Percentiles rank a stretch among this genome's conserved stretches.
phyloP scores from a whole-genome alignment of 2,797 vertebrate species.

The Crocodylus rhombifer region DNA sequence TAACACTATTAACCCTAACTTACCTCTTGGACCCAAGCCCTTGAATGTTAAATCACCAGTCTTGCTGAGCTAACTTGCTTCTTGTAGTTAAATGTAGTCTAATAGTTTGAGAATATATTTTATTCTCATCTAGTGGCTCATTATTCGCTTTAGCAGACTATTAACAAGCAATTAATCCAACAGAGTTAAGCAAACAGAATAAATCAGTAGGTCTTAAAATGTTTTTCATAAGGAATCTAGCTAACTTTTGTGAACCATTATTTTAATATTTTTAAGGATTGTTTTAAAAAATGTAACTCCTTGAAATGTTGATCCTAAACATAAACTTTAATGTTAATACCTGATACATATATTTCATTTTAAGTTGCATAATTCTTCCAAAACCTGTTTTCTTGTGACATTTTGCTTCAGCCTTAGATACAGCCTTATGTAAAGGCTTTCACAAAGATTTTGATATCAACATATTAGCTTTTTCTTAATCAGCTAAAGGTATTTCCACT shows the following conservation, averaged over 20 bases:
- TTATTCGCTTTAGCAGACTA: slow-evolving; percentile 38
- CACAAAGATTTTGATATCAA: neutral
- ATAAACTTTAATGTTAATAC: neutral
- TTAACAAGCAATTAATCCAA: slow-evolving; percentile 51
- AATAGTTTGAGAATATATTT: slow-evolving; percentile 43
- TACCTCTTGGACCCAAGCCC: neutral
- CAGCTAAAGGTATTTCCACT: slow-evolving; percentile 21
- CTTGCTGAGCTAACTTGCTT: neutral
- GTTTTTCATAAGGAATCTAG: neutral
- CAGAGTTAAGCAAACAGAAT: slow-evolving; percentile 46
- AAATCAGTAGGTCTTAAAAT: slow-evolving; percentile 44
- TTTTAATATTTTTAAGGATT: slow-evolving; percentile 11
- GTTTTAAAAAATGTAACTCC: slow-evolving; percentile 13
- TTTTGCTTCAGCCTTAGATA: neutral
- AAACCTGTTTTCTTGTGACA: slow-evolving; percentile 7
- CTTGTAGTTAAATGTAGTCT: neutral
- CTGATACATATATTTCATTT: slow-evolving; percentile 14
- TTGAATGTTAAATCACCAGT: neutral
- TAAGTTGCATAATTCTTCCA: neutral
- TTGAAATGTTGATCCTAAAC: slow-evolving; percentile 14
- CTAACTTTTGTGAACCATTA: slow-evolving; percentile 18
- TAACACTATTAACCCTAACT: neutral
- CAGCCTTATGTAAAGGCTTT: neutral
- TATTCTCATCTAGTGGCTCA: slow-evolving; percentile 25
- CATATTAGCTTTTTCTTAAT: slow-evolving; percentile 2